Base-by-base conservation (phyloP, 1,140 invertebrate species). In the Phortica variegata region DNA sequence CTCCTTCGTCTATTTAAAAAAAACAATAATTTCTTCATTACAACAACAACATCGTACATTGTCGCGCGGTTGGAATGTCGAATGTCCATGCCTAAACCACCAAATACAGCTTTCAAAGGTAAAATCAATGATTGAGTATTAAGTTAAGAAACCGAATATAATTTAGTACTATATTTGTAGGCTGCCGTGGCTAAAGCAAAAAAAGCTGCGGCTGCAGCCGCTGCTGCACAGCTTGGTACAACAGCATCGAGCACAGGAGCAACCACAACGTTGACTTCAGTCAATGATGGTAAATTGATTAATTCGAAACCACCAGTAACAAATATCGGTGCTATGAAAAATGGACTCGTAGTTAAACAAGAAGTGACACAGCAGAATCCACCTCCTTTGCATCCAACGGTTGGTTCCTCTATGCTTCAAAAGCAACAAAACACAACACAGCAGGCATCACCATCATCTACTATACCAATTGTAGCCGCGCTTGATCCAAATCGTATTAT, bases 401-500 rank as follows among this genome's bases (percentile, higher is more conserved):
- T 49, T 2, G 53, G 58, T 5, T 48, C 60, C 8, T 29, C 51
- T 19, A 29, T 71, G 50, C 32, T 66, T 40, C 77, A 75, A 34
- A 70, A 52, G 60, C 60, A 77, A 15, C 69, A 70, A 47, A 46
- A 43, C 54, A 36, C 18, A 37, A 31, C 42, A 18, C 39, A 3
- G 20, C 36, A 66, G 39, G 42, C 58, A n/a, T 70, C 73, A 15
- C 58, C 69, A 34, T 53, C 75, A 33, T 59, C 77, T 17, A 47
- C 79, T 12, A 73, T 69, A 56, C 74, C 66, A 32, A 63, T 73
- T 44, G 73, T 76, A 4, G 63, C 77, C 21, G 76, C 73, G 26
- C 43, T 76, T 34, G 74, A 76, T 60, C 74, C 74, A 38, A 73
- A 73, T 52, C 72, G 73, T 66, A 73, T 76, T 12, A 75, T 77